Conservation (phyloP, 2,797 vertebrate genomes). For the Danionella dracula region DNA sequence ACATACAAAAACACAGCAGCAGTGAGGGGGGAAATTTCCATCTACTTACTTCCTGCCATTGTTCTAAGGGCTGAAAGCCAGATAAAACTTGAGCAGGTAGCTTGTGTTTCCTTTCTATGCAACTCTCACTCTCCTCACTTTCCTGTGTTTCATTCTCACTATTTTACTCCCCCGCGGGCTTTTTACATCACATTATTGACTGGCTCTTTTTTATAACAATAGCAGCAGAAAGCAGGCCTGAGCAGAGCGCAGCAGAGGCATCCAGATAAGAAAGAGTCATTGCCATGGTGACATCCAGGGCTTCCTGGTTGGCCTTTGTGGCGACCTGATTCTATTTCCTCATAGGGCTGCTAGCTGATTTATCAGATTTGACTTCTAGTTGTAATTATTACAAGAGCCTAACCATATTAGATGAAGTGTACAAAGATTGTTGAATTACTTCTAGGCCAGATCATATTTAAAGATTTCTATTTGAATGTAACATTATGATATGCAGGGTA, state of each 20-base stretch:
- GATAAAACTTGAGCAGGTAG: slow-evolving; percentile 76
- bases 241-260: slow-evolving; percentile 8
- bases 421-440: no score
- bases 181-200: slow-evolving; percentile 13
- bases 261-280: slow-evolving; percentile 62
- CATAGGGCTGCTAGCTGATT: not conserved
- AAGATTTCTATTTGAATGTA: no score
- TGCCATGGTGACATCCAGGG: slow-evolving; percentile 53
- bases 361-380: not conserved
- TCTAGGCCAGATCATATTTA: no score
- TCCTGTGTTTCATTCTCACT: slow-evolving; percentile 28
- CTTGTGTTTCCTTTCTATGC: slow-evolving; percentile 50
- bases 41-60: slow-evolving; percentile 75
- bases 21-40: slow-evolving; percentile 67
- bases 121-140: not conserved
- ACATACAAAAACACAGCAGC: slow-evolving; percentile 59
- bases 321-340: slow-evolving; percentile 51
- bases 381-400: not conserved
- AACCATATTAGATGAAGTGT: not conserved
- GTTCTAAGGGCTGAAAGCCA: slow-evolving; percentile 66
- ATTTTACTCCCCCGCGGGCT: slow-evolving; percentile 10
- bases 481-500: no score
- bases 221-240: not conserved
- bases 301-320: slow-evolving; percentile 40
- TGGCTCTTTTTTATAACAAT: slow-evolving; percentile 1